Evolutionary conservation across 1,140 invertebrate genomes (phyloP).

Genomic region (Chlorops oryzae): DNA sequence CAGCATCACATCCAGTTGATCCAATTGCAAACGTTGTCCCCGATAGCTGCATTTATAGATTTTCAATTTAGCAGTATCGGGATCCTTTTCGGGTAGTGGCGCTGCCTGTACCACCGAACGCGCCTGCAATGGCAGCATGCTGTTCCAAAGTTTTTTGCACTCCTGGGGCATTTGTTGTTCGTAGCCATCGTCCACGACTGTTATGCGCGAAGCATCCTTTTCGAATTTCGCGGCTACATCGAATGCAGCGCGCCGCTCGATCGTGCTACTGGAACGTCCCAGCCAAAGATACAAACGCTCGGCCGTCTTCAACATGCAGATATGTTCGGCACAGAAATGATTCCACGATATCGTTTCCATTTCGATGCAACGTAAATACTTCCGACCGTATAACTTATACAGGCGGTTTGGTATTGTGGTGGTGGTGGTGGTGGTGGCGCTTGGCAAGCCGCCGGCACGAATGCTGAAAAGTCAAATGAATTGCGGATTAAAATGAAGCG

Average conservation of each 20-base stretch:
- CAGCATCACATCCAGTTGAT: slow-evolving; percentile 80
- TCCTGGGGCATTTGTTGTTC: slow-evolving; percentile 64
- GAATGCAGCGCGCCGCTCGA: slow-evolving; percentile 37
- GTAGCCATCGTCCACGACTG: slow-evolving; percentile 78
- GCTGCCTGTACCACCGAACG: slow-evolving; percentile 55
- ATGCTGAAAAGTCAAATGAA: slow-evolving; percentile 20
- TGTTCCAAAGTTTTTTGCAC: slow-evolving; percentile 62
- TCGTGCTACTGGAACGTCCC: slow-evolving; percentile 51
- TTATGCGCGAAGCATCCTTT: slow-evolving; percentile 43
- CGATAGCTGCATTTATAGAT: slow-evolving; percentile 69
- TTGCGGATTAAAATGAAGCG: too few relatives aligned
- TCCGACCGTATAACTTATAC: slow-evolving; percentile 35
- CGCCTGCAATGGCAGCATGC: slow-evolving; percentile 60
- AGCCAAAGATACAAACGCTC: slow-evolving; percentile 73
- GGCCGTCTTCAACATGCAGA: slow-evolving; percentile 74
- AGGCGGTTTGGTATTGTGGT: slow-evolving; percentile 23
- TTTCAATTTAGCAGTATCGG: slow-evolving; percentile 50
- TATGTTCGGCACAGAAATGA: slow-evolving; percentile 78
- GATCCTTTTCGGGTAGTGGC: slow-evolving; percentile 31
- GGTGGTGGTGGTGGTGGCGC: slow-evolving; percentile 5
- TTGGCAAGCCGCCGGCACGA: slow-evolving; percentile 24
- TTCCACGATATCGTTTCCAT: slow-evolving; percentile 67
- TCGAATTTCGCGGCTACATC: slow-evolving; percentile 48
- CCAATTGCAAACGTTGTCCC: slow-evolving; percentile 75
- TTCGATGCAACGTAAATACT: slow-evolving; percentile 45